Percentiles rank a stretch among this genome's conserved stretches.
Conservation (phyloP, 64 coral and sea anemone genomes). For the Montipora efflorescens region DNA sequence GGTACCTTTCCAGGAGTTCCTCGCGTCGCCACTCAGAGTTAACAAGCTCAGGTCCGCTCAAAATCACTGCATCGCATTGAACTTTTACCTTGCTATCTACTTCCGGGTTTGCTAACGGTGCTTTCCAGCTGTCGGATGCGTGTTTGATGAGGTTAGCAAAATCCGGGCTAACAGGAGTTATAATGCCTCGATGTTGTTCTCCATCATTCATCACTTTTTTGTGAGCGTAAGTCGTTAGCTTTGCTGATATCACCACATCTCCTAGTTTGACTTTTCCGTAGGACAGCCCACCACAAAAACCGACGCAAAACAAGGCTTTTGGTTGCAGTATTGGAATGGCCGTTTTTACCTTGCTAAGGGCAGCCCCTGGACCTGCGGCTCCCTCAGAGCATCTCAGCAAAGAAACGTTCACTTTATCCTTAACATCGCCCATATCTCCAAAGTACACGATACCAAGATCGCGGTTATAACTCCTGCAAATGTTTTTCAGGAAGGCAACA, state of each 20-base stretch:
- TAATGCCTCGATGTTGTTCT: background rate
- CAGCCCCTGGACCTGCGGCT: background rate
- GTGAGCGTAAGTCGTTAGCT: background rate
- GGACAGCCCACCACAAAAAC: slow-evolving; percentile 21
- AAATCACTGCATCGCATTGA: slow-evolving; percentile 14
- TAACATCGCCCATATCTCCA: background rate
- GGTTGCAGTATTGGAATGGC: background rate
- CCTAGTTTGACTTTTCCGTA: slow-evolving; percentile 25
- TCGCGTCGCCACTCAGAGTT: slow-evolving; percentile 10
- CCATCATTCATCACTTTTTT: slow-evolving; percentile 41
- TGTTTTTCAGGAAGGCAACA: background rate
- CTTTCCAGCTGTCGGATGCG: slow-evolving; percentile 8
- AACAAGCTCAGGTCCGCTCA: slow-evolving; percentile 55
- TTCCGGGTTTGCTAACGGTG: slow-evolving; percentile 15
- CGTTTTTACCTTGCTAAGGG: background rate
- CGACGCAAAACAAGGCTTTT: slow-evolving; percentile 25
- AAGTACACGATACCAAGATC: slow-evolving; percentile 26
- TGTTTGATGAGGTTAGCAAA: slow-evolving; percentile 11
- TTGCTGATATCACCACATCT: slow-evolving; percentile 28
- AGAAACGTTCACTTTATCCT: background rate
- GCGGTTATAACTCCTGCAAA: background rate
- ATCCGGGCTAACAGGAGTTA: slow-evolving; percentile 4
- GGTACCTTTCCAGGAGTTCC: slow-evolving; percentile 20
- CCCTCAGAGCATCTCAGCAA: slow-evolving; percentile 1
- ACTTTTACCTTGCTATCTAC: background rate